Evolutionary conservation across 1,140 invertebrate genomes (phyloP).

Genomic region (Antheraea pernyi): DNA sequence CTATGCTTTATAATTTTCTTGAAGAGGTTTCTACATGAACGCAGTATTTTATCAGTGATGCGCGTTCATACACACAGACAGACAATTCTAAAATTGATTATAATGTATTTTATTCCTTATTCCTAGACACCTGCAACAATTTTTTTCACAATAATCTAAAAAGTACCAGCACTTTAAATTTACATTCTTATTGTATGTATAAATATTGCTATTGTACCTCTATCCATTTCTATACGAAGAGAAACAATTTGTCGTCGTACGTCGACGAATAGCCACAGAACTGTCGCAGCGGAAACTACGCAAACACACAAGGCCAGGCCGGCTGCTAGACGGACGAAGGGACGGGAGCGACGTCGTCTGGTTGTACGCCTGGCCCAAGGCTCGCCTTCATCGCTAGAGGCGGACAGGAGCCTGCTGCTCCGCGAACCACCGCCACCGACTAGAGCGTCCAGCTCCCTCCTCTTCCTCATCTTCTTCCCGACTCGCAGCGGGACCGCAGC

Average conservation of each 20-base stretch:
- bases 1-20: no score
- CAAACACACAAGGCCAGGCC: slow-evolving; percentile 82
- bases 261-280: slow-evolving; percentile 85
- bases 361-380: slow-evolving; percentile 54
- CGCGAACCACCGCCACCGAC: slow-evolving; percentile 64
- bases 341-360: slow-evolving; percentile 48
- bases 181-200: not conserved
- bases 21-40: no score
- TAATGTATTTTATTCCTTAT: no score
- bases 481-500: slow-evolving; percentile 73
- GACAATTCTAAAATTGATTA: no score
- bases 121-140: no score
- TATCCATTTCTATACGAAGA: slow-evolving; percentile 83
- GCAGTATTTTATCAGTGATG: no score
- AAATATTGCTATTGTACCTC: slow-evolving; percentile 65
- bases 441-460: slow-evolving; percentile 80
- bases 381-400: slow-evolving; percentile 80
- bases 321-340: slow-evolving; percentile 80
- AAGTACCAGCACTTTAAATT: no score
- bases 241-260: slow-evolving; percentile 83
- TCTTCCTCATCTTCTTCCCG: slow-evolving; percentile 82
- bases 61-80: no score
- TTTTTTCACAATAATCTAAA: no score
- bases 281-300: slow-evolving; percentile 82
- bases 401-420: slow-evolving; percentile 71